Evolutionary conservation across 2,888 invertebrate species (phyloP), one percentile per base, ranked within the genome.

Genomic region (Caenorhabditis sp.): DNA sequence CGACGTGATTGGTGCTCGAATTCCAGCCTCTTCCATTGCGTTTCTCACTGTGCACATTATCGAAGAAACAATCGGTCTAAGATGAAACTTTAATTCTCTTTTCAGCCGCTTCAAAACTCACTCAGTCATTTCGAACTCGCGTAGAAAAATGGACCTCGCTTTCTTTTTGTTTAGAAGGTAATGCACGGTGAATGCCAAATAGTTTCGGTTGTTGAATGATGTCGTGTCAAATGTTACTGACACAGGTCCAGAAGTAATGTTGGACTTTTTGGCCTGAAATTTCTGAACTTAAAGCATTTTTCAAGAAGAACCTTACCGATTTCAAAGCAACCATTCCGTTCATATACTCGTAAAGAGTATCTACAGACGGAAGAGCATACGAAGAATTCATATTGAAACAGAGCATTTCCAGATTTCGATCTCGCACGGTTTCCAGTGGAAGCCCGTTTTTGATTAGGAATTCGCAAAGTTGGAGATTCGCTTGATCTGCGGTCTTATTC

Each of bases 151-250:
- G 0, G 26, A 31, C 19, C 16, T 16, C 22, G 54, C 41, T 19
- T 22, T 22, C 14, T 54, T n/a, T 16, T 14, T 68, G 5, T 31
- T 63, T 6, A 28, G 35, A 5, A 41, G 61, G 16, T 56, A 77
- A 10, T 49, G 41, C 0, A 77, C 24, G 3, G 77, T 63, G 47
- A 77, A 77, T 10, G 70, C 77, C 22, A 77, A 22, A 56, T 63
- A 77, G 14, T 69, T 22, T 10, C 22, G 28, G 24, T 61, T 77
- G 24, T 77, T 54, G 26, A 70, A 70, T 12, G 54, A 10, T 8
- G 70, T 69, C 1, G 77, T 77, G 22, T 77, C 77, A 35, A 77
- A 77, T 5, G 69, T 77, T 4, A 77, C 41, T 7, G 69, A 63
- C 28, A 77, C 35, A 8, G 77, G 77, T 10, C 63, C 61, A 24